Evolutionary conservation across 2,888 invertebrate species (phyloP), one percentile per base, ranked within the genome.

Genomic region (Metacarcinus magister): DNA sequence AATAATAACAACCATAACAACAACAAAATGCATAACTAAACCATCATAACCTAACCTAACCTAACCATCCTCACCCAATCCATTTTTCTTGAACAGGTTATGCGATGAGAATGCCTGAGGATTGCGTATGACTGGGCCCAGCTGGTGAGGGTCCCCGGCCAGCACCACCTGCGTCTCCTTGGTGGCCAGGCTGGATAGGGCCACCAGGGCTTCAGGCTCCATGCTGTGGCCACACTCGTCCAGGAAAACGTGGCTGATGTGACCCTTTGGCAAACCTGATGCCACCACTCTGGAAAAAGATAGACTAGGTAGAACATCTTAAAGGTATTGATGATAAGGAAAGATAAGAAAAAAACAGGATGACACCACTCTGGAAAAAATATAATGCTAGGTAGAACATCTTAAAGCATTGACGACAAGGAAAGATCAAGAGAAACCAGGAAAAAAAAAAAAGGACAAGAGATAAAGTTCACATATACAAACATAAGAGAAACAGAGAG

Each of bases 191-290:
- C 96, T 96, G 8, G 96, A 96, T 39, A 97, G 75, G 16, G 99
- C 98, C 97, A 99, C 98, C 98, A 99, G 98, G 94, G 98, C 98
- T 98, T 99, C 99, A 0, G 99, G 99, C 97, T 99, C 99, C 0
- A 98, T 98, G 10, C 99, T 98, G 97, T 99, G 99, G 0, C 99
- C 99, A 7, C 99, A 99, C 98, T 99, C 99, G 97, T 99, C 99
- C 23, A 99, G 98, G 96, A 99, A 98, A 0, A 99, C 98, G 97
- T 99, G 99, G 0, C 99, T 98, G 97, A 99, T 99, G 97, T 99
- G 99, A 0, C 98, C 96, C 19, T 95, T 48, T 1, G 91, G 93
- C 28, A 97, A 44, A 2, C 94, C 99, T 19, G 98, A 98, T 82
- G 99, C 98, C 3, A 99, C 98, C 28, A 99, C 98, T 93, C 99